Conservation (phyloP, 2,888 invertebrate genomes). For the Lampropteryx suffumata region DNA sequence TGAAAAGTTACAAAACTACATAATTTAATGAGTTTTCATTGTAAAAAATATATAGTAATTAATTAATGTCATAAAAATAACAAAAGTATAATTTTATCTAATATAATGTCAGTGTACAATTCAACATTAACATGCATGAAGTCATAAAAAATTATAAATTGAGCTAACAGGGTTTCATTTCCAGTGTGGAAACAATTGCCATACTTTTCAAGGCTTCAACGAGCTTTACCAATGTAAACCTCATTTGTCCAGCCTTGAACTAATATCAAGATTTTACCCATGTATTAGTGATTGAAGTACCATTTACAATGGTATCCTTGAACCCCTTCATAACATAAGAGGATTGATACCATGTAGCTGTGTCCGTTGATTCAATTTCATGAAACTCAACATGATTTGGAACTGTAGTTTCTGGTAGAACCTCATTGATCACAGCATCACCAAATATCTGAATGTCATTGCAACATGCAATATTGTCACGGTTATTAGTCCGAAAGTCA, state of each 20-base stretch:
- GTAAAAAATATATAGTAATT: neutral
- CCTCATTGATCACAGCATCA: slow-evolving; percentile 50
- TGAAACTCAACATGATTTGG: slow-evolving; percentile 46
- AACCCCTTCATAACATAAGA: slow-evolving; percentile 82
- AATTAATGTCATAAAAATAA: slow-evolving; percentile 1
- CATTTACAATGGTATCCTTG: slow-evolving; percentile 81
- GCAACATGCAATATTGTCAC: slow-evolving; percentile 61
- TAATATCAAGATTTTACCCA: slow-evolving; percentile 62
- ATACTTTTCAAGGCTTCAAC: too few relatives aligned
- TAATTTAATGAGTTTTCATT: too few relatives aligned
- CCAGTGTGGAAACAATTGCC: neutral
- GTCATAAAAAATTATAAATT: slow-evolving; percentile 20
- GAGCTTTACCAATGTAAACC: too few relatives aligned
- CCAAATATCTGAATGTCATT: slow-evolving; percentile 70
- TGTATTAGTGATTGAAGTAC: slow-evolving; percentile 76
- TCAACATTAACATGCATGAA: neutral
- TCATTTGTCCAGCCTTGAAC: neutral
- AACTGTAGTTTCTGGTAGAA: slow-evolving; percentile 30
- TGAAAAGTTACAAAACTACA: slow-evolving; percentile 1
- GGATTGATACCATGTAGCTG: slow-evolving; percentile 78
- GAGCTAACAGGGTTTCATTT: slow-evolving; percentile 3
- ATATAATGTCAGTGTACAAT: slow-evolving; percentile 11
- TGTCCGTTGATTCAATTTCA: slow-evolving; percentile 65
- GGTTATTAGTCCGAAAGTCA: slow-evolving; percentile 54
- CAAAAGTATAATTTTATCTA: neutral